Evolutionary conservation across 2,888 invertebrate genomes (phyloP).

Genomic region (Portevinia maculata): DNA sequence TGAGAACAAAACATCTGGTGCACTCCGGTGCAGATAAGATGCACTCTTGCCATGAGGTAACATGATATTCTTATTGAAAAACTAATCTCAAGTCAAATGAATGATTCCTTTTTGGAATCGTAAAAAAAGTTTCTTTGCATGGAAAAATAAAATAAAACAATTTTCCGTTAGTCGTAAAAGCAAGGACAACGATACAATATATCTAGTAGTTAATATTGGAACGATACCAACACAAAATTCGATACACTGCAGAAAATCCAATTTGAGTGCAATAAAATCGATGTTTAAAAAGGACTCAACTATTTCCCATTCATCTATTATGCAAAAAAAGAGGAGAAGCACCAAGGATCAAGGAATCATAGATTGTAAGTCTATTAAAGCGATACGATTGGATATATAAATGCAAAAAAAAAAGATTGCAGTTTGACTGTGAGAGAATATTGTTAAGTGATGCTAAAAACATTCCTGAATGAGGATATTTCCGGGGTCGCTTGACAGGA

Average conservation of each 20-base stretch:
- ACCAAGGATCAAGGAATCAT: not conserved
- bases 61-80: slow-evolving; percentile 63
- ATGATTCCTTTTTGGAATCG: slow-evolving; percentile 37
- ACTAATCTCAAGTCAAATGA: slow-evolving; percentile 65
- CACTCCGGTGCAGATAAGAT: not conserved
- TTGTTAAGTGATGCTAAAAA: slow-evolving; percentile 35
- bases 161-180: slow-evolving; percentile 70
- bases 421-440: slow-evolving; percentile 53
- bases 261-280: slow-evolving; percentile 69
- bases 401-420: slow-evolving; percentile 4
- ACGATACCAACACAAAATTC: slow-evolving; percentile 38
- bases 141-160: slow-evolving; percentile 10
- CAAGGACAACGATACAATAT: slow-evolving; percentile 18
- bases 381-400: slow-evolving; percentile 79
- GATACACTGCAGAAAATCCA: slow-evolving; percentile 71
- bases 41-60: slow-evolving; percentile 54
- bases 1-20: slow-evolving; percentile 59
- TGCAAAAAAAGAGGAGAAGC: slow-evolving; percentile 57
- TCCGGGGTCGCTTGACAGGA: slow-evolving; percentile 77
- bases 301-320: slow-evolving; percentile 52
- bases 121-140: slow-evolving; percentile 39
- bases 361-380: slow-evolving; percentile 81
- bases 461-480: slow-evolving; percentile 52
- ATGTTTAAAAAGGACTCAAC: no score
- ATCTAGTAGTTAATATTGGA: slow-evolving; percentile 16